Percentiles rank a stretch among this genome's conserved stretches.
Evolutionary conservation across 30 jellyfish, hydroid and myxozoan species (phyloP).

Genomic region (Turritopsis rubra): DNA sequence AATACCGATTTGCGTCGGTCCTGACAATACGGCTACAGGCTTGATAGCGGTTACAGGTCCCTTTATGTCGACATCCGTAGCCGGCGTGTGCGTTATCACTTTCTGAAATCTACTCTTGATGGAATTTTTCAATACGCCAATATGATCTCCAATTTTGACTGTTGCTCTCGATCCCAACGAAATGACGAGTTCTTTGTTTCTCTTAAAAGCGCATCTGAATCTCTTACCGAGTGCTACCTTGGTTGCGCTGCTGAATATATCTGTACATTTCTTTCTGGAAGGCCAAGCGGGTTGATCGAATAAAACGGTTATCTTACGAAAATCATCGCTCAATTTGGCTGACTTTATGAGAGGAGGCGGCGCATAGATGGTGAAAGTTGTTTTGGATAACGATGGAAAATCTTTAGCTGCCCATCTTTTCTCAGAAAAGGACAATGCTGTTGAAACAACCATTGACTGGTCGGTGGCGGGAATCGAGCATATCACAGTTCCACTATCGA

Average conservation of each 20-base stretch:
- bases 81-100: conserved; percentile 12
- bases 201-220: conserved; percentile 31
- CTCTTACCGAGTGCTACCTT: conserved; percentile 27
- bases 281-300: conserved; percentile 27
- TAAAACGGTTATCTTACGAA: conserved; percentile 16
- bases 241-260: conserved; percentile 12
- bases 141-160: conserved; percentile 34
- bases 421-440: conserved; percentile 29
- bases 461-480: conserved; percentile 34
- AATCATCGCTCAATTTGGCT: conserved; percentile 40
- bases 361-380: conserved; percentile 37
- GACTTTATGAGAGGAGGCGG: conserved; percentile 40
- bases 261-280: conserved; percentile 16
- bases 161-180: conserved; percentile 35
- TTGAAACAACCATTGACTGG: conserved; percentile 17
- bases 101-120: conserved; percentile 26
- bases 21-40: conserved; percentile 37
- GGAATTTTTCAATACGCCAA: conserved; percentile 17
- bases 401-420: not conserved
- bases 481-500: not conserved
- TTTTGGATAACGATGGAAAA: not conserved
- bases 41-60: conserved; percentile 16
- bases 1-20: conserved; percentile 44
- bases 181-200: conserved; percentile 17
- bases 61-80: conserved; percentile 26